These are phyloP conservation scores for Podilymbus podiceps DNA, from an alignment of 2,113 vertebrate species.

Conservation along the genomic window DNA sequence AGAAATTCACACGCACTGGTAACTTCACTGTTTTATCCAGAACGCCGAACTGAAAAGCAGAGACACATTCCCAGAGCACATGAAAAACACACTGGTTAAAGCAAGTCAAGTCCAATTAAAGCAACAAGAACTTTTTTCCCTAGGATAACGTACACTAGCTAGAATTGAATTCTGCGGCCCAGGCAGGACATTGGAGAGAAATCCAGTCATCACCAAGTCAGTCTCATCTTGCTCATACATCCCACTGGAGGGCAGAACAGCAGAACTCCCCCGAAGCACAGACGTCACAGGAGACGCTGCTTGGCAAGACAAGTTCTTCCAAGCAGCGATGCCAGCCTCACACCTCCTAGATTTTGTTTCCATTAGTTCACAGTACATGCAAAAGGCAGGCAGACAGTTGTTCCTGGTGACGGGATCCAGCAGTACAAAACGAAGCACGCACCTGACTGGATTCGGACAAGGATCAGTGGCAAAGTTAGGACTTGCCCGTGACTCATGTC, in stretches of 20 bases:
- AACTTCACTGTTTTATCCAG: neutral
- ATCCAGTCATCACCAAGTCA: neutral
- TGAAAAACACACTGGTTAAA: neutral
- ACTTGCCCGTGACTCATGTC: neutral
- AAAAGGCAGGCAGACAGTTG: neutral
- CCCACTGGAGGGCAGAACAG: neutral
- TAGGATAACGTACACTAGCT: neutral
- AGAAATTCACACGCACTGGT: neutral
- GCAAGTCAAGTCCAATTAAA: neutral
- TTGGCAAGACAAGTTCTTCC: neutral
- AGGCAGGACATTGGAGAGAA: neutral
- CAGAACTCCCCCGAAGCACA: neutral
- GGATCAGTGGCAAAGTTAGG: too few species aligned
- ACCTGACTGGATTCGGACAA: neutral
- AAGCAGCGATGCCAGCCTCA: neutral
- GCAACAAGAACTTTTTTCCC: neutral
- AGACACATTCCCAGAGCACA: neutral
- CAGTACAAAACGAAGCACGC: neutral
- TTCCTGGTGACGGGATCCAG: neutral
- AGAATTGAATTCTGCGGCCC: neutral
- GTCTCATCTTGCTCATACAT: neutral
- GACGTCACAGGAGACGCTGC: neutral
- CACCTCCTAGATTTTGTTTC: neutral
- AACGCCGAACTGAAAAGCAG: neutral
- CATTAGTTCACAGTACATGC: neutral